Evolutionary conservation across 2,113 vertebrate genomes (phyloP).

Genomic region (Elephantulus edwardii): DNA sequence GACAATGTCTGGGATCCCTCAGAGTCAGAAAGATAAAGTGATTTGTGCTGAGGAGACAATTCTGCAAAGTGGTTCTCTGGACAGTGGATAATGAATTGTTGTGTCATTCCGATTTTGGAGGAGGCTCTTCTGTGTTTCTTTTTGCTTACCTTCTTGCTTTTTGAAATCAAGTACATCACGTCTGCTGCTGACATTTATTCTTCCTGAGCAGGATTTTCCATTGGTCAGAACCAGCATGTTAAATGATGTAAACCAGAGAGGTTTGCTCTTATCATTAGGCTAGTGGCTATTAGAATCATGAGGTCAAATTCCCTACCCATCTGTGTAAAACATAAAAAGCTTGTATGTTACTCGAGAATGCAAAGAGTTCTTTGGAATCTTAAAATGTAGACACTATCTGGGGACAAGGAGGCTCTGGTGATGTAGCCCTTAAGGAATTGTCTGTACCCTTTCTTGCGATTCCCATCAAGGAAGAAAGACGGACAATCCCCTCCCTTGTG

Average conservation of each 20-base stretch:
- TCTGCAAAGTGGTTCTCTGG: background rate
- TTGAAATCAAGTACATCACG: background rate
- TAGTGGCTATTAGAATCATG: background rate
- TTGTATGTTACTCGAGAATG: background rate
- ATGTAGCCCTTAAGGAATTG: too few relatives aligned
- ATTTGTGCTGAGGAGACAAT: background rate
- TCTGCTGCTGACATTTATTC: background rate
- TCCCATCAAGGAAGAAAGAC: too few relatives aligned
- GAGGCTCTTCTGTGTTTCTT: fast-evolving
- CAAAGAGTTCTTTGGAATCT: background rate
- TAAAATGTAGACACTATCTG: background rate
- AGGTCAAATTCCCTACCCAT: background rate
- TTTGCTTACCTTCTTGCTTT: constrained; percentile 40
- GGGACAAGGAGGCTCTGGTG: too few relatives aligned
- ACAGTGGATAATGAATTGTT: background rate
- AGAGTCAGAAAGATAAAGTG: background rate
- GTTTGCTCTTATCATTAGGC: background rate
- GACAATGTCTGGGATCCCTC: constrained; percentile 1
- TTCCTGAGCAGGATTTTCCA: constrained; percentile 24
- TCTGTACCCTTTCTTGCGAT: too few relatives aligned
- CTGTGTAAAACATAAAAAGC: background rate
- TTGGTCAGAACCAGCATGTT: background rate
- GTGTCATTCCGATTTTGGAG: background rate
- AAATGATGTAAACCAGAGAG: background rate
- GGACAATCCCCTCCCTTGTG: too few relatives aligned